Percentiles rank a stretch among this genome's conserved stretches.
Conservation (phyloP, 1,140 invertebrate species). For the Camponotus vicinus region DNA sequence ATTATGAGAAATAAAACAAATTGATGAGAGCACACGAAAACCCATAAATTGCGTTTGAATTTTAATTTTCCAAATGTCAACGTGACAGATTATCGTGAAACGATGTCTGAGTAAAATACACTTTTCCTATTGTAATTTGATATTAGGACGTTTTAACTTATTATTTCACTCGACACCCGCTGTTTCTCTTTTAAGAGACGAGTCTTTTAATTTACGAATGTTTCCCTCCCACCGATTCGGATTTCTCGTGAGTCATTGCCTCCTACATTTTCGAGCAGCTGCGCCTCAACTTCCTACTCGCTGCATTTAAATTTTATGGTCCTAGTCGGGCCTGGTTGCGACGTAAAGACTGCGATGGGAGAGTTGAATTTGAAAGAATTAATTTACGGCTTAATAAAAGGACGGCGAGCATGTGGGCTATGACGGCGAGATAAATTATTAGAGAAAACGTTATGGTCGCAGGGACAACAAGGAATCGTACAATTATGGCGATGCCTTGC, state of each 20-base stretch:
- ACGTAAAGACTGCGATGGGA: neutral
- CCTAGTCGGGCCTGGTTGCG: neutral
- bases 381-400: slow-evolving; percentile 55
- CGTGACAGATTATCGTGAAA: neutral
- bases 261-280: slow-evolving; percentile 64
- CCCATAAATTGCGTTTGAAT: neutral
- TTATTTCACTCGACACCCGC: neutral
- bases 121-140: neutral
- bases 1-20: neutral
- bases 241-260: slow-evolving; percentile 68
- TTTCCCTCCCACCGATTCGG: slow-evolving; percentile 59
- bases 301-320: slow-evolving; percentile 69
- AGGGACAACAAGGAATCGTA: neutral
- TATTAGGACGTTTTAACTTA: neutral
- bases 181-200: slow-evolving; percentile 34
- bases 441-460: slow-evolving; percentile 4
- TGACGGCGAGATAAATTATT: slow-evolving; percentile 39
- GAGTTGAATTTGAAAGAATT: slow-evolving; percentile 54
- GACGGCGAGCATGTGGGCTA: slow-evolving; percentile 30
- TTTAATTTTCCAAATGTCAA: neutral
- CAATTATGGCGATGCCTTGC: neutral
- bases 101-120: neutral
- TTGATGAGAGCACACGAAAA: neutral
- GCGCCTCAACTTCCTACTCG: slow-evolving; percentile 58
- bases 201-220: slow-evolving; percentile 53